Conservation (phyloP, 2,888 invertebrate genomes). For the Cephus sareptanus region DNA sequence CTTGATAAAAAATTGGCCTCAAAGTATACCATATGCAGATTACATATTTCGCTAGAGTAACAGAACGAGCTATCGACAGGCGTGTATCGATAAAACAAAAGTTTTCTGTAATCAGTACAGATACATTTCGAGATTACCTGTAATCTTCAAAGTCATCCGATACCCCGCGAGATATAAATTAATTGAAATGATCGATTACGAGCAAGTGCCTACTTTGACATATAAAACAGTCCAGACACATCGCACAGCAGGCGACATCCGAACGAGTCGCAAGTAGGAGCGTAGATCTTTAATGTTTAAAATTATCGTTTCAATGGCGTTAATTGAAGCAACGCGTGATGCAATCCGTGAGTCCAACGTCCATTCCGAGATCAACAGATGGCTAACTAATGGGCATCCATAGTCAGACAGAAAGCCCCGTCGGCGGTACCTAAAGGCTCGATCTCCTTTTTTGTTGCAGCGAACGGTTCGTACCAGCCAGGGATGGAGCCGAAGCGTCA, state of each 20-base stretch:
- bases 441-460: slow-evolving; percentile 71
- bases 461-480: slow-evolving; percentile 87
- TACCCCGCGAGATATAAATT: not conserved
- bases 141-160: not conserved
- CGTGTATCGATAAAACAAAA: not conserved
- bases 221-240: not conserved
- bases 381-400: slow-evolving; percentile 1
- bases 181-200: not conserved
- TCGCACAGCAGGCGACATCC: not conserved
- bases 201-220: not conserved
- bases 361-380: slow-evolving; percentile 1
- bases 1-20: not conserved
- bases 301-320: slow-evolving; percentile 26
- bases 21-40: not conserved
- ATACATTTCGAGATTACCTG: not conserved
- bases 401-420: slow-evolving; percentile 2
- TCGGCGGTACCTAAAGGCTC: not conserved
- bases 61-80: not conserved
- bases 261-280: not conserved
- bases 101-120: not conserved
- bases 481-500: slow-evolving; percentile 97
- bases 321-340: slow-evolving; percentile 30
- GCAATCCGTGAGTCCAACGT: slow-evolving; percentile 15
- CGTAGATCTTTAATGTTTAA: slow-evolving; percentile 15
- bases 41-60: not conserved